These are phyloP conservation scores for Poecile atricapillus DNA, from an alignment of 2,113 vertebrate genomes.

Conservation along the genomic window DNA sequence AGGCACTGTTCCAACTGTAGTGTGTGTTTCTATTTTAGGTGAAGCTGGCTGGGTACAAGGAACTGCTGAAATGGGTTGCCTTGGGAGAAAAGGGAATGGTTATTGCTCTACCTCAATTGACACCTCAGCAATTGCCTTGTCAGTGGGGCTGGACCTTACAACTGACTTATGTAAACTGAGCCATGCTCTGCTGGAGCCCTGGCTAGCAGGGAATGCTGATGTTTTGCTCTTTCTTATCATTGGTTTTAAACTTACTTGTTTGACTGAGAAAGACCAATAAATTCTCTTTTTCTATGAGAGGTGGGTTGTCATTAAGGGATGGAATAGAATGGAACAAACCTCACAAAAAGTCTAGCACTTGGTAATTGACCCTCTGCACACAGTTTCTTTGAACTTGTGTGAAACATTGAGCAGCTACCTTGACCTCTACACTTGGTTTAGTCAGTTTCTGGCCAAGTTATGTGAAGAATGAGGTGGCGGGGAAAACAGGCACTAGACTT, in stretches of 20 bases:
- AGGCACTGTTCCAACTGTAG: not conserved
- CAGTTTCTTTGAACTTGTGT: not conserved
- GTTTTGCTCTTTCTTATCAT: not conserved
- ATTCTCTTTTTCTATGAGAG: not conserved
- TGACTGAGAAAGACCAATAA: not conserved
- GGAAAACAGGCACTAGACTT: not conserved
- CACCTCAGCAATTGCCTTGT: slow-evolving; percentile 78
- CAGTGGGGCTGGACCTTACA: slow-evolving; percentile 89
- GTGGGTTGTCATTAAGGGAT: not conserved
- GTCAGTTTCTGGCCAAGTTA: not conserved
- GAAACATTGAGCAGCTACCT: not conserved
- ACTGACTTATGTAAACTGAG: slow-evolving; percentile 70
- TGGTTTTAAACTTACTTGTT: not conserved
- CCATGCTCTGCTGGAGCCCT: not conserved
- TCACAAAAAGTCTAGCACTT: not conserved
- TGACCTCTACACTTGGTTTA: not conserved
- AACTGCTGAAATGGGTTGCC: slow-evolving; percentile 77
- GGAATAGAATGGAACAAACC: not conserved
- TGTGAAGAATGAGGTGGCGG: fast-evolving
- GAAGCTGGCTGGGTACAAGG: slow-evolving; percentile 77
- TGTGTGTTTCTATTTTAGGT: slow-evolving; percentile 74
- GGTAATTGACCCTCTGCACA: not conserved
- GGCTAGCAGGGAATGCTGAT: not conserved
- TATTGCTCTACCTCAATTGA: slow-evolving; percentile 77
- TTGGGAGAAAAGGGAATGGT: slow-evolving; percentile 73